Evolutionary conservation across 2,888 invertebrate species (phyloP).

Genomic region (Latrodectus hesperus): DNA sequence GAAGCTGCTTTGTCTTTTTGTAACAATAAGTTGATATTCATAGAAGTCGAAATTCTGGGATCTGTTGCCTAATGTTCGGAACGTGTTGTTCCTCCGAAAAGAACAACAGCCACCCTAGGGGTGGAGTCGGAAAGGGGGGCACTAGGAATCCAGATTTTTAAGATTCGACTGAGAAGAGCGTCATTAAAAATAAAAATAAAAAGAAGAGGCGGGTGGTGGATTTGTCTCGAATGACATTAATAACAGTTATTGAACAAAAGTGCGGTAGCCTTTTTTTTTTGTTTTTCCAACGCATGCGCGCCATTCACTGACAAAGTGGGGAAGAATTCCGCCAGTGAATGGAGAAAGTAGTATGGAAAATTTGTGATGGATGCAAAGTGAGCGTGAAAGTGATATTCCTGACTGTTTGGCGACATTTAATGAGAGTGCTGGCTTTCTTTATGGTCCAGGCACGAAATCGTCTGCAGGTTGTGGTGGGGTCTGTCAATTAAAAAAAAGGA

Average conservation of each 20-base stretch:
- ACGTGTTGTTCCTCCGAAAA: not conserved
- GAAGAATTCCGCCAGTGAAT: not conserved
- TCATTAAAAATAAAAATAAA: not conserved
- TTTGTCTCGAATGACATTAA: slow-evolving; percentile 1
- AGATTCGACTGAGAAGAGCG: not conserved
- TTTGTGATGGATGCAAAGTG: not conserved
- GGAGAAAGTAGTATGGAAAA: not conserved
- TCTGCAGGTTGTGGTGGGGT: no score
- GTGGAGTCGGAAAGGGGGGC: not conserved
- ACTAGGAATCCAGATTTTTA: not conserved
- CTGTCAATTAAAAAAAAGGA: no score
- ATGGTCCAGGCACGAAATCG: no score
- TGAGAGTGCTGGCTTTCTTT: no score
- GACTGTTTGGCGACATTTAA: not conserved
- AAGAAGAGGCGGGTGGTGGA: not conserved
- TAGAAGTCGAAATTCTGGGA: not conserved
- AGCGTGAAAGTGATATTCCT: not conserved
- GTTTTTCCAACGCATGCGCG: not conserved
- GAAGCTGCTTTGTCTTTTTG: not conserved
- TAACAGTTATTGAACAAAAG: not conserved
- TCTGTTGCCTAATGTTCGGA: not conserved
- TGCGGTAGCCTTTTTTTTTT: not conserved
- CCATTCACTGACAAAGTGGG: not conserved
- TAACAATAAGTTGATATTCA: not conserved
- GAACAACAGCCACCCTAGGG: not conserved